These are phyloP conservation scores for Papilio machaon DNA, from an alignment of 1,140 invertebrate genomes.

Conservation along the genomic window DNA sequence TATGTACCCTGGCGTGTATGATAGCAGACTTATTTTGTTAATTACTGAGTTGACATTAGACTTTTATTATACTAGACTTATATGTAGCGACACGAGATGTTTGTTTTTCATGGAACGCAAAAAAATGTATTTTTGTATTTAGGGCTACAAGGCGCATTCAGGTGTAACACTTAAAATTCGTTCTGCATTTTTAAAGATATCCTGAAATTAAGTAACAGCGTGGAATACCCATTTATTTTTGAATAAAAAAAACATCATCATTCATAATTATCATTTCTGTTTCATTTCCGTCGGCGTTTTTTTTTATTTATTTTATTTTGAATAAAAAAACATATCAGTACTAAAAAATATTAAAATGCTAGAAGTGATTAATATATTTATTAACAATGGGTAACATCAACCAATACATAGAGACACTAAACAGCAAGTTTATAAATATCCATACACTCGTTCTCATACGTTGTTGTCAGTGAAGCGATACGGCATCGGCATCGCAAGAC, in stretches of 20 bases:
- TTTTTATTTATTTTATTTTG: too few relatives aligned
- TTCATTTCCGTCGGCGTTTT: too few relatives aligned
- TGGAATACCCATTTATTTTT: too few relatives aligned
- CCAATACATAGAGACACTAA: neutral
- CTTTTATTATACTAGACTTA: neutral
- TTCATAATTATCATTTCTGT: too few relatives aligned
- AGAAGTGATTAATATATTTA: too few relatives aligned
- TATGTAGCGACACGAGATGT: neutral
- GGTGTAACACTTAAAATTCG: too few relatives aligned
- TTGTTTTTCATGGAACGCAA: neutral
- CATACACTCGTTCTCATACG: neutral
- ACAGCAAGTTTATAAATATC: neutral
- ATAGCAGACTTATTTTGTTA: neutral
- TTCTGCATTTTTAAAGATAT: too few relatives aligned
- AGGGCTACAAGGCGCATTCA: neutral
- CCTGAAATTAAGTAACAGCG: too few relatives aligned
- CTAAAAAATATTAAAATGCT: too few relatives aligned
- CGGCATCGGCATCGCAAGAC: neutral
- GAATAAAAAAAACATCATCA: too few relatives aligned
- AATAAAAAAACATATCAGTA: too few relatives aligned
- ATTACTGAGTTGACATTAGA: neutral
- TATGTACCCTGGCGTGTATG: neutral
- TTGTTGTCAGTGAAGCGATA: conserved; percentile 1
- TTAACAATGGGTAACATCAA: too few relatives aligned
- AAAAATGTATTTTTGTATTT: neutral